Evolutionary conservation across 2,113 vertebrate species (phyloP).

Genomic region (Microcebus murinus): DNA sequence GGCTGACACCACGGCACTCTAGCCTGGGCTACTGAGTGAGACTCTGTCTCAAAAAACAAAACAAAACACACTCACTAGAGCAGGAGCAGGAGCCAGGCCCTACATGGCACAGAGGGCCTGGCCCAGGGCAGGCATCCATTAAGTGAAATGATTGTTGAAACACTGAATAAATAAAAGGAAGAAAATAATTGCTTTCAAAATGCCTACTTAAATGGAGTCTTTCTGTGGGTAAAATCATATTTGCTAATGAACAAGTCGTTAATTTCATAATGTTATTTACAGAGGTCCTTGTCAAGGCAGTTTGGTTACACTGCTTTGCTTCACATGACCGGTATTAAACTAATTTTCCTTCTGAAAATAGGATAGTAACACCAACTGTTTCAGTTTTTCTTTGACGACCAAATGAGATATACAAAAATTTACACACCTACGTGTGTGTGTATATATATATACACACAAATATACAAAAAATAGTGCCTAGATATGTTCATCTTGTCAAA

Average conservation of each 20-base stretch:
- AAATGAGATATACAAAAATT: neutral
- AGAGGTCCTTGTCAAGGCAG: neutral
- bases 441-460: neutral
- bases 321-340: neutral
- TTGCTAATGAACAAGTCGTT: neutral
- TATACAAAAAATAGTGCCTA: neutral
- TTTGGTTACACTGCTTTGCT: conserved; percentile 4
- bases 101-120: neutral
- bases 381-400: neutral
- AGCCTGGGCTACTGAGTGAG: too few species aligned
- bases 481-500: neutral
- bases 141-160: conserved; percentile 13
- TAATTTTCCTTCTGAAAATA: conserved; percentile 40
- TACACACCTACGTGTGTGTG: too few species aligned
- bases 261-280: conserved; percentile 6
- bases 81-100: neutral
- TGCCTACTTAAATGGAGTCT: neutral
- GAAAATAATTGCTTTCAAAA: neutral
- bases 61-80: neutral
- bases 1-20: too few species aligned
- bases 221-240: neutral
- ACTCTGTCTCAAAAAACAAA: too few species aligned
- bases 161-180: neutral
- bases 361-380: neutral
- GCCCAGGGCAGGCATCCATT: neutral